Evolutionary conservation across 2,888 invertebrate species (phyloP), one percentile per base, ranked within the genome.

Genomic region (Rhogogaster chlorosoma): DNA sequence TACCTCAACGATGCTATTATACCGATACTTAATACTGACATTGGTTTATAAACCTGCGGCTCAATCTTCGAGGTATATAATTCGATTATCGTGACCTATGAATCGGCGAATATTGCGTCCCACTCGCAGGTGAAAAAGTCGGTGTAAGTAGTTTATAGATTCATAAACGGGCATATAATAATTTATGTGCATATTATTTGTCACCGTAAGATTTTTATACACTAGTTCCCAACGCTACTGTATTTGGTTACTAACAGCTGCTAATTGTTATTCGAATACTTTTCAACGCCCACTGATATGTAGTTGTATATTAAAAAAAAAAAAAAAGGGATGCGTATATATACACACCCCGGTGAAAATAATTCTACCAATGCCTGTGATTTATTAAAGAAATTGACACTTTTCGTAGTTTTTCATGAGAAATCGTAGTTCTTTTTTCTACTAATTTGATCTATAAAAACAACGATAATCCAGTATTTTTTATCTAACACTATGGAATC

Each of bases 111-210:
- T 22, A 73, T 73, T 26, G 12, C 38, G 9, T 18, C 73, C 73
- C n/a, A 73, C 73, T 67, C 67, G 67, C 18, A 67, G 67, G 67
- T 67, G 32, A 0, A 67, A 67, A 67, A 32, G 6, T 53, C 32
- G 15, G 15, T 36, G n/a, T 22, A n/a, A 12, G n/a, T 22, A n/a
- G 22, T 42, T 22, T 73, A 67, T 29, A 67, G 29, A 67, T 32
- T 42, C 4, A 18, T 22, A 15, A 38, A 36, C 26, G 26, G 6
- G 18, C 3, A 29, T 49, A 53, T n/a, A 26, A 80, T 80, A 80
- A 80, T 80, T 15, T 80, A 80, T 80, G 61, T 38, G 80, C 80
- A 80, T 80, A 80, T 38, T 22, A 38, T 78, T 42, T 80, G 22
- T 57, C 61, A 32, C 29, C 10, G 26, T 53, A 49, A 18, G 2